A percentile compares a stretch with the other conserved stretches of the same genome.
phyloP scores from a whole-genome alignment of 1,140 invertebrate species.

The Drosophila lacteicornis region DNA sequence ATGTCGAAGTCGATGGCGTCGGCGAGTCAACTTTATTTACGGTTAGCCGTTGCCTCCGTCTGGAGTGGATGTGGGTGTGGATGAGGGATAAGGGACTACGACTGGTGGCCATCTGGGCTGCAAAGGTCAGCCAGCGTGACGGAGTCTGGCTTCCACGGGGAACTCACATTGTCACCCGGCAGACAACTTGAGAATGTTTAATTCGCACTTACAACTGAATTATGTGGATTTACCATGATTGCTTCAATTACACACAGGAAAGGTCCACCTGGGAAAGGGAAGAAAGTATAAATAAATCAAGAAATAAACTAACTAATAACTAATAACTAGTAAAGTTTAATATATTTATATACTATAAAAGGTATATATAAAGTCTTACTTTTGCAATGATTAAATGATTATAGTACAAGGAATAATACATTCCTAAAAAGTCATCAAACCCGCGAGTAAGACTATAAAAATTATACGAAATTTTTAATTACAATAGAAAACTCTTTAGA shows the following conservation, averaged over 20 bases:
- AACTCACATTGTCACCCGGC: constrained; percentile 9
- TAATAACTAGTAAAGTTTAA: too few species aligned
- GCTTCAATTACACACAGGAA: constrained; percentile 12
- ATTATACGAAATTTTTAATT: not conserved
- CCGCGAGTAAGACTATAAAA: not conserved
- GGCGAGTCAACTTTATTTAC: constrained; percentile 57
- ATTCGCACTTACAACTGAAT: constrained; percentile 33
- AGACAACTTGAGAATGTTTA: constrained; percentile 43
- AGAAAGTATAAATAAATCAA: not conserved
- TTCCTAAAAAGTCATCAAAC: too few species aligned
- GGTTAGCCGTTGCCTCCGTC: constrained; percentile 49
- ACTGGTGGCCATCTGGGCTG: constrained; percentile 7
- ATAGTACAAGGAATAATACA: too few species aligned
- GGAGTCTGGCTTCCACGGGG: constrained; percentile 4
- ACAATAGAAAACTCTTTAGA: not conserved
- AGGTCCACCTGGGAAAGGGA: not conserved
- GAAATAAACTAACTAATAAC: not conserved
- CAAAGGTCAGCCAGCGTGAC: constrained; percentile 41
- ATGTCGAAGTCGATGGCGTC: constrained; percentile 27
- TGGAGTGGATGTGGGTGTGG: constrained; percentile 2
- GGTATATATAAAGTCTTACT: too few species aligned
- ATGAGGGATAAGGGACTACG: not conserved
- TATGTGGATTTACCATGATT: constrained; percentile 24
- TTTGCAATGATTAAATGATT: too few species aligned
- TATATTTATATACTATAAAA: too few species aligned